Conservation (phyloP, 2,888 invertebrate genomes). For the Escarpia spicata region DNA sequence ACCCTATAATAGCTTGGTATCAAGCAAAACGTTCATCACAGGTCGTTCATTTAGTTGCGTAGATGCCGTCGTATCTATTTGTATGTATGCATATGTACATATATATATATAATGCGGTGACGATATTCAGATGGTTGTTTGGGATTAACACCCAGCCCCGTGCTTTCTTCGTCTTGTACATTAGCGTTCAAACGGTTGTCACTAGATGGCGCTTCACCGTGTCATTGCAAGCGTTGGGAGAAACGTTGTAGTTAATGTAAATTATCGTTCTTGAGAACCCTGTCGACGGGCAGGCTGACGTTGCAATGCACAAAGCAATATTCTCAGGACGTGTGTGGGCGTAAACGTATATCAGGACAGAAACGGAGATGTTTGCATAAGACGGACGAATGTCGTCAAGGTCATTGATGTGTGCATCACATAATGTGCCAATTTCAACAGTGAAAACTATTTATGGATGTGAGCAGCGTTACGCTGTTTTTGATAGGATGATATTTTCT, state of each 20-base stretch:
- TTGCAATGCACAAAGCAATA: constrained; percentile 6
- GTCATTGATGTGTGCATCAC: background rate
- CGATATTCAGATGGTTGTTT: background rate
- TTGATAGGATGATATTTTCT: constrained; percentile 8
- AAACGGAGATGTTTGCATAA: background rate
- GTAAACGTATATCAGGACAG: constrained; percentile 1
- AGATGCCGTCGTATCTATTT: constrained; percentile 7
- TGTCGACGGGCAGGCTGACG: background rate
- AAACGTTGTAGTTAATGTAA: background rate
- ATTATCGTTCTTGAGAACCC: background rate
- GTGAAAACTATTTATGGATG: background rate
- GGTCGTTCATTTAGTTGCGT: background rate
- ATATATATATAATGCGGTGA: constrained; percentile 20
- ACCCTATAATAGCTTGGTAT: background rate
- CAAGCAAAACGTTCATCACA: background rate
- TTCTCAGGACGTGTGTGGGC: background rate
- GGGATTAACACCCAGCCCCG: background rate
- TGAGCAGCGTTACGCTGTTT: background rate
- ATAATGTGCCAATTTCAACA: constrained; percentile 13
- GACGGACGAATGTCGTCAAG: background rate
- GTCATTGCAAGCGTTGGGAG: background rate
- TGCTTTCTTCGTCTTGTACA: constrained; percentile 11
- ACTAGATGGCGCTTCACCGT: background rate
- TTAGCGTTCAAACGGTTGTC: constrained; percentile 13
- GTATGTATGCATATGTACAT: constrained; percentile 20